Percentiles rank a stretch among this genome's conserved stretches.
These are phyloP conservation scores for Crossocerus cetratus DNA, from an alignment of 2,888 invertebrate genomes.

Conservation along the genomic window DNA sequence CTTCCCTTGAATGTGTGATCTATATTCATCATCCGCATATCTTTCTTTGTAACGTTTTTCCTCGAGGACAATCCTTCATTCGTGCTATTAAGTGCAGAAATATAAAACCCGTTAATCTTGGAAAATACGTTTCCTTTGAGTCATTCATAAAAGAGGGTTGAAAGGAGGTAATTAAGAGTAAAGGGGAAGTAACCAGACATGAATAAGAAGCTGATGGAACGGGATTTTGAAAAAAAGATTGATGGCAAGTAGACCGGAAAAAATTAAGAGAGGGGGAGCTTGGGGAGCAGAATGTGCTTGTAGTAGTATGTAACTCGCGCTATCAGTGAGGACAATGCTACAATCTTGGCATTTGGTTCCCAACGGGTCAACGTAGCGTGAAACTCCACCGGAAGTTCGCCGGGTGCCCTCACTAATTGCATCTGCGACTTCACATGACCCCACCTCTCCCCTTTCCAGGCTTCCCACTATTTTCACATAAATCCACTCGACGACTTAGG, in stretches of 20 bases:
- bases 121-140: neutral
- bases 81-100: neutral
- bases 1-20: neutral
- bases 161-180: neutral
- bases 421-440: conserved; percentile 72
- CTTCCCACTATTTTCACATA: conserved; percentile 13
- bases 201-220: neutral
- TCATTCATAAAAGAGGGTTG: neutral
- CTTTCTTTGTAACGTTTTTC: neutral
- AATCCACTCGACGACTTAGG: conserved; percentile 11
- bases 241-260: neutral
- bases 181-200: neutral
- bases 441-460: conserved; percentile 39
- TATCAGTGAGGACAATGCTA: conserved; percentile 68
- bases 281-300: conserved; percentile 26
- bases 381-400: conserved; percentile 73
- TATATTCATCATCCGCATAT: neutral
- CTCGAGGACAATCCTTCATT: neutral
- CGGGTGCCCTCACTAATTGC: conserved; percentile 73
- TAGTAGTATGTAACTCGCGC: conserved; percentile 43
- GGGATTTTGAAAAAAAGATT: neutral
- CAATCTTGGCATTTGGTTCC: conserved; percentile 72
- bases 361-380: conserved; percentile 70
- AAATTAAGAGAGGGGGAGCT: neutral
- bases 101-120: neutral